Evolutionary conservation across 2,113 vertebrate genomes (phyloP).

Genomic region (Microcebus griseorufus): DNA sequence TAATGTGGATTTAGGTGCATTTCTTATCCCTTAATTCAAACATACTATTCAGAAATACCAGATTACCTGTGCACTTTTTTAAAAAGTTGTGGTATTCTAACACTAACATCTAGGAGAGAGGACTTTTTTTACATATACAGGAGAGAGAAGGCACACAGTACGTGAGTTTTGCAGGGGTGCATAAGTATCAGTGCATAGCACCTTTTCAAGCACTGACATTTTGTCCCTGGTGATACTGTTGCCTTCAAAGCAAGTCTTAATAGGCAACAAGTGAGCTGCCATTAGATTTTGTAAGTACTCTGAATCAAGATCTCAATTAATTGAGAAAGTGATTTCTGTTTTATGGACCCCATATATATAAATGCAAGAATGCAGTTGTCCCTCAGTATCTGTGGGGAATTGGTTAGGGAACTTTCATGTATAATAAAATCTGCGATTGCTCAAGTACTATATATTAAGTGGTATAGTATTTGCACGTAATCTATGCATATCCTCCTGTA

Average conservation of each 20-base stretch:
- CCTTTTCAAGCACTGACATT: neutral
- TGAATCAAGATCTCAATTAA: slow-evolving; percentile 1
- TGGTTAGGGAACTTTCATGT: neutral
- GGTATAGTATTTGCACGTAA: neutral
- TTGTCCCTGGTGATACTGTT: neutral
- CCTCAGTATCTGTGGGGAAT: neutral
- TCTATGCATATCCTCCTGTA: neutral
- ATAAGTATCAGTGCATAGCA: neutral
- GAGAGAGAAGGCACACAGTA: fast-evolving
- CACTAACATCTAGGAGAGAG: neutral
- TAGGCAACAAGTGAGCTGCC: neutral
- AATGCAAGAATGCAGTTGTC: neutral
- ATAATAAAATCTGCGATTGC: neutral
- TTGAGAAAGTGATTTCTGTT: neutral
- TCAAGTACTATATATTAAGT: neutral
- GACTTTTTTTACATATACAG: neutral
- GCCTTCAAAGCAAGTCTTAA: neutral
- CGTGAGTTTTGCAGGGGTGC: neutral
- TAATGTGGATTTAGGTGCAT: neutral
- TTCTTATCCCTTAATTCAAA: neutral
- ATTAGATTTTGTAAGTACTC: neutral
- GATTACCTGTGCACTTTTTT: neutral
- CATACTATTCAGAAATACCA: neutral
- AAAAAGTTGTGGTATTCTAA: neutral
- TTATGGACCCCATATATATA: neutral